Base-by-base conservation (phyloP, 2,888 invertebrate species). In the Pyrrhosoma nymphula region DNA sequence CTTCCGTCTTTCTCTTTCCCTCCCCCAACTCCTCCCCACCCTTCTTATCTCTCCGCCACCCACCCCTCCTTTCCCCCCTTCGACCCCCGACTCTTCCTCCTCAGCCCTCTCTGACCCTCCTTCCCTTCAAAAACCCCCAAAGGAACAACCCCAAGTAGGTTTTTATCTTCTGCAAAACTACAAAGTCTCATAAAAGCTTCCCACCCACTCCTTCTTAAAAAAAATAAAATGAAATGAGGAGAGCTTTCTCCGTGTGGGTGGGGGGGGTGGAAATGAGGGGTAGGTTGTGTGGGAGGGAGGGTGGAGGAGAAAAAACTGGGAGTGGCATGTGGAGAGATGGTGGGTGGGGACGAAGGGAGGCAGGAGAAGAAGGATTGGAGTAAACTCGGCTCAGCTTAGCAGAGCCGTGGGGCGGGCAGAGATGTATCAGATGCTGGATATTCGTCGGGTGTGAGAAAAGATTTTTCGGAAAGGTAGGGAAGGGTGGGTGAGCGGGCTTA, bases 131-230 rank as follows among this genome's bases (percentile, higher is more conserved):
- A 8, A 16, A 35, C 82, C 30, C 30, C 82, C 30, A 82, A 69
- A 91, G 60, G 60, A 60, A 63, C 56, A 60, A 60, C 93, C 93
- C 63, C 35, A 60, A 75, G 26, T n/a, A 47, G 63, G 93, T 69
- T 93, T 82, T 75, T 69, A 93, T 93, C 63, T 93, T 93, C 69
- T 93, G 35, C 93, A 47, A 35, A 60, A 91, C 93, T 93, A 75
- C 93, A 63, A 93, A 93, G 69, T 89, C 89, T 89, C 89, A n/a
- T 89, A 93, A 47, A 69, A 35, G 69, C 26, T 39, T 60, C 20
- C 60, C 20, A 20, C 60, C 60, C 20, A 2, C 60, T 60, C 47
- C 75, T 26, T 60, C 93, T n/a, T 39, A 12, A 60, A 69, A 60
- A 91, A 91, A n/a, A n/a, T n/a, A n/a, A 91, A 91, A 55, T 47